Percentiles rank a stretch among this genome's conserved stretches.
These are phyloP conservation scores for Tridacna gigas DNA, from an alignment of 2,888 invertebrate genomes.

Conservation along the genomic window DNA sequence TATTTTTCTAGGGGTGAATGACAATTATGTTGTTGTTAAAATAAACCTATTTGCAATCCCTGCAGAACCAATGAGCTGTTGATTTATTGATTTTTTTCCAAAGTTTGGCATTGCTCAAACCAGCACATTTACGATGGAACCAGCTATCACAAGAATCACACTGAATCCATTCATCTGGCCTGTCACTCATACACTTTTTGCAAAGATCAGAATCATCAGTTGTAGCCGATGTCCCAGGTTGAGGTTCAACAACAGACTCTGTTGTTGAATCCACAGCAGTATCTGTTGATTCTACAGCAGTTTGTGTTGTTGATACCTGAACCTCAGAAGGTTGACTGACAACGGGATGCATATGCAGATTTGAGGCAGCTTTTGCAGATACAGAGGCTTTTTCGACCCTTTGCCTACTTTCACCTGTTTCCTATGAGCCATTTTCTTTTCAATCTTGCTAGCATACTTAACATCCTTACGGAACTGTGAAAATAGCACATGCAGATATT, in stretches of 20 bases:
- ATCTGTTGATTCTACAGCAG: not conserved
- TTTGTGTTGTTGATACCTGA: not conserved
- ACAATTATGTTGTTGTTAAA: too few relatives aligned
- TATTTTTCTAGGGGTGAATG: too few relatives aligned
- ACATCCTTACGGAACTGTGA: slow-evolving; percentile 25
- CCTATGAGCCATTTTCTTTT: slow-evolving; percentile 45
- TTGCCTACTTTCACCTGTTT: slow-evolving; percentile 37
- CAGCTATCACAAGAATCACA: slow-evolving; percentile 32
- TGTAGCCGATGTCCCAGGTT: too few relatives aligned
- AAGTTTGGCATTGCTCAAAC: slow-evolving; percentile 1
- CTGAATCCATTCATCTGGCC: slow-evolving; percentile 26
- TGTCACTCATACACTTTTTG: slow-evolving; percentile 18
- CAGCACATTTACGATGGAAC: slow-evolving; percentile 35
- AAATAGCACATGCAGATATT: slow-evolving; percentile 22
- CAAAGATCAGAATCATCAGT: slow-evolving; percentile 27
- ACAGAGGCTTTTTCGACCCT: not conserved
- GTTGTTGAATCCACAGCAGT: not conserved
- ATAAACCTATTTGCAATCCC: too few relatives aligned
- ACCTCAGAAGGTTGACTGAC: not conserved
- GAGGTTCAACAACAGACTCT: not conserved
- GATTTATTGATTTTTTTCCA: slow-evolving; percentile 11
- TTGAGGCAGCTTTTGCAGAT: not conserved
- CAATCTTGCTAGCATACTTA: slow-evolving; percentile 24
- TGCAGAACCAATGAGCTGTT: not conserved
- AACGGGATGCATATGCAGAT: not conserved